Percentiles rank a stretch among this genome's conserved stretches.
Evolutionary conservation across 2,888 invertebrate genomes (phyloP).

Genomic region (Heteromyza rotundicornis): DNA sequence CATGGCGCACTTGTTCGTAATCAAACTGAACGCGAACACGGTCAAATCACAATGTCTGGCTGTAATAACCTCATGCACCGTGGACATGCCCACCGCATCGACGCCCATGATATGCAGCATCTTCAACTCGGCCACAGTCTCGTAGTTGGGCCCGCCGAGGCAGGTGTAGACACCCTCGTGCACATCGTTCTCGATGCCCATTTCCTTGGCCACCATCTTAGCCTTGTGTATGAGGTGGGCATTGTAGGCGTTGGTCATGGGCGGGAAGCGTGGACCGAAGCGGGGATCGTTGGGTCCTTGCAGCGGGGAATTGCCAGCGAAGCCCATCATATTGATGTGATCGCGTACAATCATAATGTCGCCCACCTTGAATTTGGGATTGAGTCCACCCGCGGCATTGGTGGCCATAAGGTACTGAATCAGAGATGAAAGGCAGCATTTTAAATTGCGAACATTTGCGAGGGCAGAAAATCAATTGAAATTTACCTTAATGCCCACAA

Average conservation of each 20-base stretch:
- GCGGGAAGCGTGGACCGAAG: slow-evolving; percentile 93
- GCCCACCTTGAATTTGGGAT: slow-evolving; percentile 84
- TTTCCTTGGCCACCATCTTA: slow-evolving; percentile 71
- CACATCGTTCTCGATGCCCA: slow-evolving; percentile 75
- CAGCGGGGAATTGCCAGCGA: slow-evolving; percentile 92
- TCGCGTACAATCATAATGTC: slow-evolving; percentile 98
- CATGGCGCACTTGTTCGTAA: slow-evolving; percentile 88
- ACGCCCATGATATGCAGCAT: slow-evolving; percentile 83
- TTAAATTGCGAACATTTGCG: too few relatives aligned
- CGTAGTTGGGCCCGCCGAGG: slow-evolving; percentile 93
- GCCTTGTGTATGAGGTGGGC: slow-evolving; percentile 73
- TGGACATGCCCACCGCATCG: slow-evolving; percentile 86
- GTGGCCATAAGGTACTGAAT: slow-evolving; percentile 87
- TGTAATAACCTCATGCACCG: slow-evolving; percentile 82
- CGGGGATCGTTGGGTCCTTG: slow-evolving; percentile 92
- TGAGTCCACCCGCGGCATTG: slow-evolving; percentile 97
- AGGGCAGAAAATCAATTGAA: too few relatives aligned
- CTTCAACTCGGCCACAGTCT: slow-evolving; percentile 91
- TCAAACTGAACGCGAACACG: slow-evolving; percentile 90
- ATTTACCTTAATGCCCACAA: slow-evolving; percentile 90
- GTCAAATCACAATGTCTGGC: slow-evolving; percentile 91
- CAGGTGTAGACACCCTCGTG: slow-evolving; percentile 94
- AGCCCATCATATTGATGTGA: slow-evolving; percentile 96
- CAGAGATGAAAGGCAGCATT: too few relatives aligned
- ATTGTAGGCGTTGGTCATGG: slow-evolving; percentile 91